Base-by-base conservation (phyloP, 2,888 invertebrate species). In the Antitype chi region DNA sequence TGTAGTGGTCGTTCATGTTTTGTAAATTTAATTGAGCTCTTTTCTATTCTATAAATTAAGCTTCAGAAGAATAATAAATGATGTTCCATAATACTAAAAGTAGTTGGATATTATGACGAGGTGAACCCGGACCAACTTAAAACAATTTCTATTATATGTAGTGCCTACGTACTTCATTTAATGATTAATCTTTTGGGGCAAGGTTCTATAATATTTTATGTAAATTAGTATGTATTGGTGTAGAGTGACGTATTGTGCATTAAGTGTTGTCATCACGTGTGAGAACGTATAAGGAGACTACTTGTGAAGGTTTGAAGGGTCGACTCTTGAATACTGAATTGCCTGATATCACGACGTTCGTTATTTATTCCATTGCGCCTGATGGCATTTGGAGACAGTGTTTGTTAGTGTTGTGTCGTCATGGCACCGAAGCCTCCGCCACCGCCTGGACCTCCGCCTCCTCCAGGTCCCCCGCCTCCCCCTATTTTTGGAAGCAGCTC, bases 361-460 rank as follows among this genome's bases (percentile, higher is more conserved):
- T 84, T 78, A 81, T 84, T 84, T 85, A 83, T 86, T 86, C 88
- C 87, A 76, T 69, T 70, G 59, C 76, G 52, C 38, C 87, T 85
- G 83, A 94, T 94, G 94, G 94, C 91, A 89, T 88, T 89, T 89
- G 84, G 88, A 78, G 80, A 80, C 73, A 75, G 90, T 90, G 85
- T 82, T 78, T 87, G 81, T 79, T 89, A 89, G 88, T 89, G 85
- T 85, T 84, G 81, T 89, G 88, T 90, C 79, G 87, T 79, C 85
- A 92, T 93, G 93, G 93, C 83, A 88, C 97, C 96, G 73, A 97
- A 96, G 90, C 97, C 97, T 80, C 98, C 98, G 67, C 97, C 98
- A 38, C 97, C 97, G 87, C 97, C 98, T 32, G 97, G 97, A 62
- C 98, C 98, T 71, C 97, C 98, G 67, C 98, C 98, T 20, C 97